Evolutionary conservation across 92 coral and sea anemone species (phyloP), one percentile per base, ranked within the genome.

Genomic region (Porites divaricata): DNA sequence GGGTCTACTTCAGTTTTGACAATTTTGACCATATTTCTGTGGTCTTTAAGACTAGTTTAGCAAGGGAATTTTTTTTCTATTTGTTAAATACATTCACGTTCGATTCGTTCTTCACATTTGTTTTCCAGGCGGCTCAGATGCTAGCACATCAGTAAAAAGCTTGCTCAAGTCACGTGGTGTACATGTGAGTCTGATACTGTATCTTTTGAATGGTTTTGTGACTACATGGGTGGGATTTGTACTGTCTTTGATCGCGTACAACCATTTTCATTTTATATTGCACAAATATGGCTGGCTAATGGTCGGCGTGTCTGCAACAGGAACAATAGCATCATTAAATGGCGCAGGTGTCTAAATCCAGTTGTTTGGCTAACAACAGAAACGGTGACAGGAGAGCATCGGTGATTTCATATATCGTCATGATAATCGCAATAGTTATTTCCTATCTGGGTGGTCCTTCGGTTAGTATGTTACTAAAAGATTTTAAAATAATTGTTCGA

Each of bases 141-240:
- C 63, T 15, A 63, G 65, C 63, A 72, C 35, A 19, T 74, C 88
- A 4, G 85, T 89, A 7, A 76, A 14, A 12, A 64, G 74, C 15
- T 85, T 91, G 0, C 85, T 92, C 68, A 90, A 63, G 86, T 89
- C 90, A 65, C 87, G 95, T 63, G 95, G 95, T 22, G 95, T 92
- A 9, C 75, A 77, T 22, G 79, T 92, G 12, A 86, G 95, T 49
- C 28, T 92, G 26, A 78, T 92, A 83, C 73, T 92, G 75, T 92
- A 80, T 78, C 75, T 92, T 71, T 84, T 92, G 25, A 92, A 92
- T 73, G 95, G 95, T 70, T 89, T 45, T 59, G 85, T 92, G 15
- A 92, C 95, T 75, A 92, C 95, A 51, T 92, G 95, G 95, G 86
- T 83, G 64, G 91, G 95, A 1, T 92, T 75, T 80, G 89, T 88